Evolutionary conservation across 2,113 vertebrate genomes (phyloP).

Genomic region (Uria aalge): DNA sequence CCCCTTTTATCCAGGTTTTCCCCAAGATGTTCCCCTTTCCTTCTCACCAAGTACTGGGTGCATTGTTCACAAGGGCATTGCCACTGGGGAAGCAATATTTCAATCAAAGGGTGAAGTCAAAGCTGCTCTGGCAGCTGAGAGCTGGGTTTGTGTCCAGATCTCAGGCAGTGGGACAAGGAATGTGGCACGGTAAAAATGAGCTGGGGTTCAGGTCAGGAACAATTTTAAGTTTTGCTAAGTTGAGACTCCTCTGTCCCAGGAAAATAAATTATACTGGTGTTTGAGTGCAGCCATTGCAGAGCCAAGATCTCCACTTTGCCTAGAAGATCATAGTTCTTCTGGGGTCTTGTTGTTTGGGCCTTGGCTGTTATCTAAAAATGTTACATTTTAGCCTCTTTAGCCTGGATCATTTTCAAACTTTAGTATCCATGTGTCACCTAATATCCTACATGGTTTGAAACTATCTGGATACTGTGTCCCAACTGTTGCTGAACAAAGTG

Average conservation of each 20-base stretch:
- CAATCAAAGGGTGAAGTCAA: background rate
- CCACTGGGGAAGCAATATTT: background rate
- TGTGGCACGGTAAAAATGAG: background rate
- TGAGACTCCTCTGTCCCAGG: background rate
- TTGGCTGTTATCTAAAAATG: background rate
- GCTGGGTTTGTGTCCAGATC: background rate
- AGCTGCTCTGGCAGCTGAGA: background rate
- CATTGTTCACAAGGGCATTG: background rate
- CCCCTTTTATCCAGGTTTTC: background rate
- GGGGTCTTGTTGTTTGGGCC: background rate
- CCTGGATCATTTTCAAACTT: background rate
- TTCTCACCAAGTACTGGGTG: background rate
- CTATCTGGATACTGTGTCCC: background rate
- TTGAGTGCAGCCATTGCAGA: background rate
- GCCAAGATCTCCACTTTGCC: background rate
- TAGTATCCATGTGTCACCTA: background rate
- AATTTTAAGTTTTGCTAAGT: background rate
- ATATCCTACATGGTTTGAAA: background rate
- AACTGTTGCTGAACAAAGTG: background rate
- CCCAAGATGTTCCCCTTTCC: background rate
- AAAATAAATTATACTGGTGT: background rate
- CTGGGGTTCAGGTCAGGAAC: background rate
- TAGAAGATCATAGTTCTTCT: background rate
- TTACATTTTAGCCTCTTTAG: background rate
- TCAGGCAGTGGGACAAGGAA: background rate